Evolutionary conservation across 2,113 vertebrate species (phyloP).

Genomic region (Stigmatopora argus): DNA sequence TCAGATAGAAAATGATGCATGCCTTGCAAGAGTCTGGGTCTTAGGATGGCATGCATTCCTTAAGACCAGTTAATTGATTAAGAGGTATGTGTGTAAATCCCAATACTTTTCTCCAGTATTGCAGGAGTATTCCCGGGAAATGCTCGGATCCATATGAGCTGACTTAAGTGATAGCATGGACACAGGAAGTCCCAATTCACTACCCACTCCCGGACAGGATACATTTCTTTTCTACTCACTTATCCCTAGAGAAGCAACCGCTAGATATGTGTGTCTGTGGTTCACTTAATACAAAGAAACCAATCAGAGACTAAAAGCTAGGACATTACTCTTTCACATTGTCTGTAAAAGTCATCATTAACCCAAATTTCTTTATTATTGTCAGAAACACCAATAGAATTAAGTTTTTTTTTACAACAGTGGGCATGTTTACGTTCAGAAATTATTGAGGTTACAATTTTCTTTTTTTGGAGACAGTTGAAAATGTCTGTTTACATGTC

Average conservation of each 20-base stretch:
- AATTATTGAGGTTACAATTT: too few relatives aligned
- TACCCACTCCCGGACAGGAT: slow-evolving; percentile 38
- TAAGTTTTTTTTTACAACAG: too few relatives aligned
- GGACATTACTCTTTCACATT: neutral
- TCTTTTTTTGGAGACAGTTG: too few relatives aligned
- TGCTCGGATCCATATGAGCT: slow-evolving; percentile 9
- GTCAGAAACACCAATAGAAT: too few relatives aligned
- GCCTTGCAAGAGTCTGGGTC: too few relatives aligned
- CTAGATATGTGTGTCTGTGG: slow-evolving; percentile 15
- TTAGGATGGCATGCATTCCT: too few relatives aligned
- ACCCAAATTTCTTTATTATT: neutral
- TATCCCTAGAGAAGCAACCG: slow-evolving; percentile 33
- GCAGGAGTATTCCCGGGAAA: slow-evolving; percentile 3
- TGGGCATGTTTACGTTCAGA: too few relatives aligned
- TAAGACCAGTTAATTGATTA: neutral
- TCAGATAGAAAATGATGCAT: too few relatives aligned
- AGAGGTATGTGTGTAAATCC: neutral
- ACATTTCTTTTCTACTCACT: slow-evolving; percentile 31
- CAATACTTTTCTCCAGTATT: neutral
- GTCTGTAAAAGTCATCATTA: neutral
- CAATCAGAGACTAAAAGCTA: neutral
- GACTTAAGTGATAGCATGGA: slow-evolving; percentile 24
- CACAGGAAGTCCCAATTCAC: slow-evolving; percentile 58
- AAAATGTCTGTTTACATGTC: too few relatives aligned
- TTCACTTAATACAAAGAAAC: slow-evolving; percentile 13